These are phyloP conservation scores for Orthonychiurus folsomi DNA, from an alignment of 2,888 invertebrate species.

Conservation along the genomic window DNA sequence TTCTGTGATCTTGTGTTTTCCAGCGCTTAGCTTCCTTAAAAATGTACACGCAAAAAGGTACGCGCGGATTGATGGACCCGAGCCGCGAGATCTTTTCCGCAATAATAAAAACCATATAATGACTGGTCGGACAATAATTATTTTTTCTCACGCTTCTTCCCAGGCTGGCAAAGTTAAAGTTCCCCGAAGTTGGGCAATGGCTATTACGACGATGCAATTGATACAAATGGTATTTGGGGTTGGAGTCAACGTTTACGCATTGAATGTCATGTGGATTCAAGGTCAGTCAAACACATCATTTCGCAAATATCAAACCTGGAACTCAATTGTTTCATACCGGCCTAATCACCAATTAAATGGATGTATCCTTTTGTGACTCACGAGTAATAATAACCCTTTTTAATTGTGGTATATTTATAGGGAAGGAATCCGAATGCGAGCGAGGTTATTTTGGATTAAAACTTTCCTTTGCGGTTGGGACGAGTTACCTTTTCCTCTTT, in stretches of 20 bases:
- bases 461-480: slow-evolving; percentile 35
- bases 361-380: too few species aligned
- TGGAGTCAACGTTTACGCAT: slow-evolving; percentile 25
- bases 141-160: too few species aligned
- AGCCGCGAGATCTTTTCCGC: too few species aligned
- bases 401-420: not conserved
- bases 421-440: slow-evolving; percentile 5
- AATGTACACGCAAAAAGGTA: too few species aligned
- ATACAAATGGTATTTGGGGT: slow-evolving; percentile 34
- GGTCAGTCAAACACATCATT: slow-evolving; percentile 17
- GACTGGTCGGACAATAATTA: not conserved
- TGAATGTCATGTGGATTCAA: slow-evolving; percentile 25
- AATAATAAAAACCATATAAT: not conserved
- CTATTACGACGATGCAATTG: slow-evolving; percentile 31
- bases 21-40: too few species aligned
- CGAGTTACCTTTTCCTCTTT: slow-evolving; percentile 33
- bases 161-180: slow-evolving; percentile 25
- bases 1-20: too few species aligned
- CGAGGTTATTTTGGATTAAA: slow-evolving; percentile 28
- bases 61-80: too few species aligned
- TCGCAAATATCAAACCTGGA: too few species aligned
- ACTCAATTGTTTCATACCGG: too few species aligned
- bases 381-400: not conserved
- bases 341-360: too few species aligned
- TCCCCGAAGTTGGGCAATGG: slow-evolving; percentile 30